phyloP scores from a whole-genome alignment of 2,797 vertebrate genomes.

The Tarsius wallacei region DNA sequence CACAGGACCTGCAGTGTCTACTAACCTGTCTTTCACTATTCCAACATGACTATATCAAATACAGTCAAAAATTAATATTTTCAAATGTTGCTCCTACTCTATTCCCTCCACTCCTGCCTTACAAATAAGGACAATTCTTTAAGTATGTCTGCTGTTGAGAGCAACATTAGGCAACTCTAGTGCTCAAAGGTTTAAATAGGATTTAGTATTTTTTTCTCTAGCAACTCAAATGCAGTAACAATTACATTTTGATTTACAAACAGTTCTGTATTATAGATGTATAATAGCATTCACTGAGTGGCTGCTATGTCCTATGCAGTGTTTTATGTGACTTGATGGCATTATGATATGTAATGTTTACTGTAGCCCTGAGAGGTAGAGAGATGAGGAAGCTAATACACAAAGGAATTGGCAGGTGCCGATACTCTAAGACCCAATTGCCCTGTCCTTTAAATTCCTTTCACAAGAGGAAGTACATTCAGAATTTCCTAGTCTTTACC shows the following conservation, averaged over 20 bases:
- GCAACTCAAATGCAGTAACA: not conserved
- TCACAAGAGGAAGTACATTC: not conserved
- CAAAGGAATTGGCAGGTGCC: accelerated
- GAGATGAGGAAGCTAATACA: accelerated
- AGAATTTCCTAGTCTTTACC: not conserved
- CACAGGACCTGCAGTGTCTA: accelerated
- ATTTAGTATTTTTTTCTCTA: not conserved
- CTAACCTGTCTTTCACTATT: not conserved
- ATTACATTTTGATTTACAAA: not conserved
- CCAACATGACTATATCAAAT: accelerated
- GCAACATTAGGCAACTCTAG: accelerated
- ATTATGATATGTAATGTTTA: accelerated
- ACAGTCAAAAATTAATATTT: accelerated
- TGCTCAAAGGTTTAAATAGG: not conserved
- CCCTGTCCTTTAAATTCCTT: not conserved
- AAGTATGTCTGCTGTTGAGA: not conserved
- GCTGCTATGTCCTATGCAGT: accelerated
- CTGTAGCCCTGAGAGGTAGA: accelerated
- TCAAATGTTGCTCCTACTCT: not conserved
- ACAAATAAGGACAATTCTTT: not conserved
- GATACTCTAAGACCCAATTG: not conserved
- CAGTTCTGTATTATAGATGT: not conserved
- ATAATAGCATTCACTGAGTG: not conserved
- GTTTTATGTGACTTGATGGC: not conserved
- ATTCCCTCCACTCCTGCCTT: not conserved